Evolutionary conservation across 2,888 invertebrate species (phyloP), one percentile per base, ranked within the genome.

Genomic region (Chaetoderma sp.): DNA sequence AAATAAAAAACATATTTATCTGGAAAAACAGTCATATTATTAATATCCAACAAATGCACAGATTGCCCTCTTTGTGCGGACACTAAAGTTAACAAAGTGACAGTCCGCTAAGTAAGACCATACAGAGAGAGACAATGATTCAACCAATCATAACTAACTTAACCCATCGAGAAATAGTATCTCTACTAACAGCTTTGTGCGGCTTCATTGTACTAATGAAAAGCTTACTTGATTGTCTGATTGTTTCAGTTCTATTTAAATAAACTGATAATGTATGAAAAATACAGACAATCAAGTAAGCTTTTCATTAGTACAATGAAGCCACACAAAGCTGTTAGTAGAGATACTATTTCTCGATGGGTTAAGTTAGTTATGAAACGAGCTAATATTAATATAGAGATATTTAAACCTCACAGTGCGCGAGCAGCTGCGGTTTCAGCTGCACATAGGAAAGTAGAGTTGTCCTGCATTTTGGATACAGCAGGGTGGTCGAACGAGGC

Each of bases 111-210:
- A n/a, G n/a, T n/a, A n/a, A n/a, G n/a, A n/a, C n/a, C n/a, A n/a
- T n/a, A n/a, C n/a, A n/a, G n/a, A n/a, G n/a, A n/a, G n/a, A n/a
- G n/a, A n/a, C n/a, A n/a, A n/a, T n/a, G n/a, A n/a, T n/a, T n/a
- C n/a, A n/a, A n/a, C n/a, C n/a, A n/a, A n/a, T 47, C 28, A 72
- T 55, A 5, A 49, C 36, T 13, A 30, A 5, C 49, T 64, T 63
- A 21, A 72, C 54, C 67, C 66, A 72, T 23, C 70, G 32, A 25
- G 60, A 30, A 1, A 70, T 25, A 6, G 72, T 70, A 32, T 54
- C 36, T 42, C 33, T 65, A 6, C 57, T 47, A 0, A 72, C 63
- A 13, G 32, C 36, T 18, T 39, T 50, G 50, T 68, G 55, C 5
- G 68, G 66, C 39, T 68, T 70, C 6, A 36, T 25, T 47, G 36